phyloP scores from a whole-genome alignment of 2,113 vertebrate genomes.

The Haemorhous mexicanus region DNA sequence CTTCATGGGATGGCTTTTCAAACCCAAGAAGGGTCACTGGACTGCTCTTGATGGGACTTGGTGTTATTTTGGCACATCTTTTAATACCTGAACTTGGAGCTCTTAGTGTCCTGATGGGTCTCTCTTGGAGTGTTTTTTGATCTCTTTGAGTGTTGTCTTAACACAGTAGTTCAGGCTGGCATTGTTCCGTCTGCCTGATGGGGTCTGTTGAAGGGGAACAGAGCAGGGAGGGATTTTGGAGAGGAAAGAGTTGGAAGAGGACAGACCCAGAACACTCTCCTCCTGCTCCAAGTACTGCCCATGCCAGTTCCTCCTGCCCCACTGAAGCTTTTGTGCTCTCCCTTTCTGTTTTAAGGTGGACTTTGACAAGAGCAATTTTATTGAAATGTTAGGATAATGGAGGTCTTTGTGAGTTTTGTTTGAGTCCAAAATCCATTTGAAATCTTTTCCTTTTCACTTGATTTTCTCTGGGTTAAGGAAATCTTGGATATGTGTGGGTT shows the following conservation, averaged over 20 bases:
- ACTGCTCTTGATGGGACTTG: background rate
- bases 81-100: background rate
- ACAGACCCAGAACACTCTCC: background rate
- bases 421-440: background rate
- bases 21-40: background rate
- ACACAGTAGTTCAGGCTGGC: background rate
- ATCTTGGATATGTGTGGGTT: background rate
- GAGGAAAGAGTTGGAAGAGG: background rate
- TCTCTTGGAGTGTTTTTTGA: background rate
- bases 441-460: background rate
- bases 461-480: background rate
- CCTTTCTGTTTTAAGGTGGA: background rate
- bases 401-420: background rate
- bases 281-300: background rate
- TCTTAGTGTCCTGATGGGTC: background rate
- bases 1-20: background rate
- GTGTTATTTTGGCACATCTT: background rate
- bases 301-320: background rate
- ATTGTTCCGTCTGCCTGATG: background rate
- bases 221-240: background rate
- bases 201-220: background rate
- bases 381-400: background rate
- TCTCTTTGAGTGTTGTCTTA: background rate
- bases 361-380: background rate
- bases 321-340: background rate